Evolutionary conservation across 1,140 invertebrate species (phyloP), one percentile per base, ranked within the genome.

Genomic region (Ceratina calcarata): DNA sequence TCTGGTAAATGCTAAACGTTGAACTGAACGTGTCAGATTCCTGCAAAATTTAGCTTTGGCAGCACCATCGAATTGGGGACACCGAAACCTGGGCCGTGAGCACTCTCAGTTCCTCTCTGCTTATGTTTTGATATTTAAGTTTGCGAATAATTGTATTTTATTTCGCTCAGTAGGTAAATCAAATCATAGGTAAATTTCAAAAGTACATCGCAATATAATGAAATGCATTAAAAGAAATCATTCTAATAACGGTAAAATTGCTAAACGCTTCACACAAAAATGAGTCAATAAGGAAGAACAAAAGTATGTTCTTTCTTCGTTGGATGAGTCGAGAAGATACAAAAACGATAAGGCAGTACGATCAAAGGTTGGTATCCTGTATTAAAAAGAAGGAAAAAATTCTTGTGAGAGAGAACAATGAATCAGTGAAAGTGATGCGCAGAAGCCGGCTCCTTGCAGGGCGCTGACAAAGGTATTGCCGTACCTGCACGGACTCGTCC

Each of bases 371-470:
- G 3, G 53, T 22, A 2, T 0, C 13, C n/a, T n/a, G 20, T n/a
- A 4, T 45, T 53, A 49, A 2, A 0, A 18, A 65, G n/a, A 15
- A 4, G n/a, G 8, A 45, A 27, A 20, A 61, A 27, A 1, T 16
- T 20, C 0, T 58, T 20, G 15, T 20, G 32, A 51, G 7, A 27
- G 55, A 7, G n/a, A 18, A 72, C 8, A 18, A 15, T n/a, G 37
- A 60, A 24, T 60, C 16, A 18, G 12, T 32, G 69, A 74, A 73
- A 79, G 62, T 53, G 62, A 67, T 74, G 78, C 78, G 78, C 78
- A 79, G 78, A 79, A 79, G 71, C 78, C 53, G 62, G 62, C 16
- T 67, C 12, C n/a, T 27, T 67, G 24, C 6, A n/a, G 78, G 78
- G 78, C 27, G n/a, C 55, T 37, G 6, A 51, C 15, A 20, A n/a